Evolutionary conservation across 1,140 invertebrate species (phyloP), one percentile per base, ranked within the genome.

Genomic region (Drosophila miranda): DNA sequence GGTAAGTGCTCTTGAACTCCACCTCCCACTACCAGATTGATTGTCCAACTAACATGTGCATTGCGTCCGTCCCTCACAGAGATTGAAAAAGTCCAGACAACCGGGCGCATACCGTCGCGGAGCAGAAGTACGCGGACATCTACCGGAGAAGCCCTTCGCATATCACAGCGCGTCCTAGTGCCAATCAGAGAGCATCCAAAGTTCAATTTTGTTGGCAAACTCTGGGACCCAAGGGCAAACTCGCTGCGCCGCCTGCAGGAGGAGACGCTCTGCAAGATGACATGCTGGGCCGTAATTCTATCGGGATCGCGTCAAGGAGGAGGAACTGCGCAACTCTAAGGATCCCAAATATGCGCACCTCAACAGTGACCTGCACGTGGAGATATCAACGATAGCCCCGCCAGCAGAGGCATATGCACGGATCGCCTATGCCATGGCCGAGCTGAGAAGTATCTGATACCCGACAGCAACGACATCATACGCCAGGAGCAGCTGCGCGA

Each of bases 181-280:
- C 96, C 96, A 6, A 93, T 96, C 14, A 95, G 95, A 64, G 96
- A 97, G 83, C 95, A 97, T 92, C 96, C 96, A 26, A 97, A 97
- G 96, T 98, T 98, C 90, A 98, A 98, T 91, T 99, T 98, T 92
- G 96, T 98, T 66, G 97, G 97, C 19, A 98, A 98, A 92, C 91
- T 99, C 92, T 99, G 73, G 97, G 98, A 52, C 97, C 97, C 16
- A 98, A 98, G 92, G 98, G 97, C 30, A 96, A n/a, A 96, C 91
- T 97, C 97, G 2, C 93, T 99, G 91, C 98, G 98, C 90, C 93
- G 96, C 56, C 92, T 99, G 26, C 98, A 98, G 92, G 97, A 98
- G 90, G 96, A 98, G 88, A 98, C 97, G 6, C 96, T 97, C 93
- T 98, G 97, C 83, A 98, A 97, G 92, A 98, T 99, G 96, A 96